A percentile compares a stretch with the other conserved stretches of the same genome.
phyloP scores from a whole-genome alignment of 1,140 invertebrate genomes.

The Halyomorpha halys region DNA sequence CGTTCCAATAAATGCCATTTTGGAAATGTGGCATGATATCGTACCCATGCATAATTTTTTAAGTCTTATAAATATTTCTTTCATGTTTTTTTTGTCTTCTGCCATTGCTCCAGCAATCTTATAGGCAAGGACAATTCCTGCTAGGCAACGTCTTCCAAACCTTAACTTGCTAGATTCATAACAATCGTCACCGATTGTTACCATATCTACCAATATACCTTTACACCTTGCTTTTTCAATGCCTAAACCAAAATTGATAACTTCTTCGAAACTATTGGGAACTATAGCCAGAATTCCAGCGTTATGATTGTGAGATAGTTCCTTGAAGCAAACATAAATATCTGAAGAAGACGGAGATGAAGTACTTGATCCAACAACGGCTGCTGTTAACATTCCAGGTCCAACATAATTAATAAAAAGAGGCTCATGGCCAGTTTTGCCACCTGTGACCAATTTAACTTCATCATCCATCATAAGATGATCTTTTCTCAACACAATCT shows the following conservation, averaged over 20 bases:
- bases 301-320: background rate
- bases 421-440: slow-evolving; percentile 57
- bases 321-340: background rate
- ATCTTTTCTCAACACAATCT: background rate
- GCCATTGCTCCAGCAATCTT: slow-evolving; percentile 15
- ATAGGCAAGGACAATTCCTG: background rate
- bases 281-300: background rate
- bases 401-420: slow-evolving; percentile 53
- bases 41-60: slow-evolving; percentile 1
- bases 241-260: background rate
- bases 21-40: background rate
- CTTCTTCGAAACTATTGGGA: background rate
- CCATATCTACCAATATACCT: slow-evolving; percentile 1
- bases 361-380: slow-evolving; percentile 44
- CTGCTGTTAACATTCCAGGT: slow-evolving; percentile 53
- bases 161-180: background rate
- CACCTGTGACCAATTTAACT: slow-evolving; percentile 53
- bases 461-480: slow-evolving; percentile 33
- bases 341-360: background rate
- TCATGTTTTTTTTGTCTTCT: background rate
- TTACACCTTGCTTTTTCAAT: slow-evolving; percentile 9
- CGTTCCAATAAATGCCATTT: background rate
- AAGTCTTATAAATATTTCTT: background rate
- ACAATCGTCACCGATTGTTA: slow-evolving; percentile 7
- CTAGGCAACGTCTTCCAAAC: background rate